Percentiles rank a stretch among this genome's conserved stretches.
Evolutionary conservation across 1,140 invertebrate genomes (phyloP).

Genomic region (Ephestia elutella): DNA sequence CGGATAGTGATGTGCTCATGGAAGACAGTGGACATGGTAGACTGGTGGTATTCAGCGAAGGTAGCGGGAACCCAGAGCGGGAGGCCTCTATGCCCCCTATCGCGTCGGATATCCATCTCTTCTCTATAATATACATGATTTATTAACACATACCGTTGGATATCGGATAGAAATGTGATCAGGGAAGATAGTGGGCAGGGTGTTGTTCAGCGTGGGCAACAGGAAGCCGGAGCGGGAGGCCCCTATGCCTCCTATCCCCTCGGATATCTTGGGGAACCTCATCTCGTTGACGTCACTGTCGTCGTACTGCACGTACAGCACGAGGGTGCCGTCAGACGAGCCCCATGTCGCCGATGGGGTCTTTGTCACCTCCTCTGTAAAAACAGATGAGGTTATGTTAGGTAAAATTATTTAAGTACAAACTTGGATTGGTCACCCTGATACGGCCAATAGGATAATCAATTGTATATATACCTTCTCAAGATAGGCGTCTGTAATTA

Average conservation of each 20-base stretch:
- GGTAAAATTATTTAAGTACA: no score
- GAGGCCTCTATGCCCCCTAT: conserved; percentile 61
- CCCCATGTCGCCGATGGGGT: conserved; percentile 88
- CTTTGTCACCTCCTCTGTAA: conserved; percentile 84
- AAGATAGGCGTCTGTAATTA: no score
- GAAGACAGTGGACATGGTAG: conserved; percentile 73
- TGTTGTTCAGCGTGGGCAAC: conserved; percentile 50
- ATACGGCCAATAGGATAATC: no score
- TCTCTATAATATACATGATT: no score
- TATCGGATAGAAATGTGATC: conserved; percentile 84
- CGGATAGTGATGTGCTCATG: conserved; percentile 84
- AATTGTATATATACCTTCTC: no score
- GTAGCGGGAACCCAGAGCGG: conserved; percentile 58
- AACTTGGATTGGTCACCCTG: no score
- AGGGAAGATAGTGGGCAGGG: conserved; percentile 76
- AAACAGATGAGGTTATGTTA: no score
- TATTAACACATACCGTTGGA: conserved; percentile 79
- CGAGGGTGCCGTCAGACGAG: conserved; percentile 84
- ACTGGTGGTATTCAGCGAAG: conserved; percentile 52
- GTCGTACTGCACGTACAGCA: conserved; percentile 92
- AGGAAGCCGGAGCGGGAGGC: conserved; percentile 67
- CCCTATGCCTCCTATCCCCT: conserved; percentile 63
- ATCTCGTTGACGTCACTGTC: conserved; percentile 85
- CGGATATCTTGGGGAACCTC: conserved; percentile 84
- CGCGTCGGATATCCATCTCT: conserved; percentile 78